Evolutionary conservation across 2,888 invertebrate species (phyloP).

Genomic region (Drosophila anceps): DNA sequence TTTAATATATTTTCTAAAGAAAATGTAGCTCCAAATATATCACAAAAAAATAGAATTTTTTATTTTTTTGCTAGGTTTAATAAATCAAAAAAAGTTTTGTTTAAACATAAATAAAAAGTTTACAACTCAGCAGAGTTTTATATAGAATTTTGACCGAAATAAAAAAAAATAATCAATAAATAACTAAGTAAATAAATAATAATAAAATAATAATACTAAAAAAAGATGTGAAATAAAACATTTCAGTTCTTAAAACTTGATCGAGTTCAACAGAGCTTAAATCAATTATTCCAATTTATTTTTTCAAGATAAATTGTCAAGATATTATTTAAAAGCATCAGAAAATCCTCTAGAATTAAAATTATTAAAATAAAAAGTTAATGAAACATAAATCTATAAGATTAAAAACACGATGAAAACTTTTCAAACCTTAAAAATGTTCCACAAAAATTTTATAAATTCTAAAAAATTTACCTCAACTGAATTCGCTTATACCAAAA

Average conservation of each 20-base stretch:
- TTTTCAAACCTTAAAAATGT: too few species aligned
- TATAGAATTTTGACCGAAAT: too few species aligned
- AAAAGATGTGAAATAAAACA: not conserved
- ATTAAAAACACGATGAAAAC: too few species aligned
- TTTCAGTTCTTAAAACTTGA: not conserved
- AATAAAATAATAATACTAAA: too few species aligned
- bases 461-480: not conserved
- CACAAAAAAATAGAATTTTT: too few species aligned
- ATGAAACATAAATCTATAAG: not conserved
- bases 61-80: not conserved
- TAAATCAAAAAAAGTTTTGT: not conserved
- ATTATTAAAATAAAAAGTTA: not conserved
- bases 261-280: not conserved
- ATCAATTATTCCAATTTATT: not conserved
- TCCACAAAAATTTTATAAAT: too few species aligned
- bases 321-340: not conserved
- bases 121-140: not conserved
- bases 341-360: too few species aligned
- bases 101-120: not conserved
- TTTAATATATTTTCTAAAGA: not conserved
- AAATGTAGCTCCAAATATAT: not conserved
- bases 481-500: not conserved
- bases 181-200: too few species aligned
- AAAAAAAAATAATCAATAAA: too few species aligned
- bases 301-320: not conserved